phyloP scores from a whole-genome alignment of 2,113 vertebrate genomes.

The Cyprinodon brontotheroides region DNA sequence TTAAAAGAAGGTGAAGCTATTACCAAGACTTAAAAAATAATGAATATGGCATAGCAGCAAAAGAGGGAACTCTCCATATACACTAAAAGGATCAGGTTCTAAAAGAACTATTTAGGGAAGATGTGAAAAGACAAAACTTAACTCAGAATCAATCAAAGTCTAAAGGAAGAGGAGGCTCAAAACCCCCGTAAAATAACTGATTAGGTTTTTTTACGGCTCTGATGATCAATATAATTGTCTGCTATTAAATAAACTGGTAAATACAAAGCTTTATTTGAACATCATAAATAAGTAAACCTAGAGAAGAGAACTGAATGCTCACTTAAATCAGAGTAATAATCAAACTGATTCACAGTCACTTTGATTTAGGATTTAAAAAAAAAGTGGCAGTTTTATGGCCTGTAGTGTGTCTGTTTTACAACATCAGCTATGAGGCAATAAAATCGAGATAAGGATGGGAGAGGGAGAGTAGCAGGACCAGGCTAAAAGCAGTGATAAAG shows the following conservation, averaged over 20 bases:
- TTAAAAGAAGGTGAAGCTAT: not conserved
- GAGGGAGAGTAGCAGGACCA: not conserved
- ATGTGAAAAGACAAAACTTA: not conserved
- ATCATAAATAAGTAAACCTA: not conserved
- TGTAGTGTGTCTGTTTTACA: constrained; percentile 8
- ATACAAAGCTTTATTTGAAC: not conserved
- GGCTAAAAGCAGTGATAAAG: not conserved
- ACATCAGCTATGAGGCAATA: constrained; percentile 6
- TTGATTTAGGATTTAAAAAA: not conserved
- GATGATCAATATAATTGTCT: not conserved
- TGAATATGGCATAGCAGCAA: not conserved
- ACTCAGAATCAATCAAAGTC: no score
- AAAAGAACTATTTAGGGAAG: not conserved
- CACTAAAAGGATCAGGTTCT: not conserved
- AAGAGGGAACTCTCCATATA: not conserved
- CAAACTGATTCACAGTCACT: not conserved
- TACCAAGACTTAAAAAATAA: not conserved
- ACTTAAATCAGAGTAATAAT: constrained; percentile 12
- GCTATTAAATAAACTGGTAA: not conserved
- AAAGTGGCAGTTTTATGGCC: not conserved
- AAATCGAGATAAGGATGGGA: not conserved
- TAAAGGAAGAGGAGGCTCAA: not conserved
- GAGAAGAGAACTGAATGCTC: not conserved
- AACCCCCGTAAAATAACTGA: not conserved
- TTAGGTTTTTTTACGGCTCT: not conserved